phyloP scores from a whole-genome alignment of 2,797 vertebrate species.

The Clarias platycephalus region DNA sequence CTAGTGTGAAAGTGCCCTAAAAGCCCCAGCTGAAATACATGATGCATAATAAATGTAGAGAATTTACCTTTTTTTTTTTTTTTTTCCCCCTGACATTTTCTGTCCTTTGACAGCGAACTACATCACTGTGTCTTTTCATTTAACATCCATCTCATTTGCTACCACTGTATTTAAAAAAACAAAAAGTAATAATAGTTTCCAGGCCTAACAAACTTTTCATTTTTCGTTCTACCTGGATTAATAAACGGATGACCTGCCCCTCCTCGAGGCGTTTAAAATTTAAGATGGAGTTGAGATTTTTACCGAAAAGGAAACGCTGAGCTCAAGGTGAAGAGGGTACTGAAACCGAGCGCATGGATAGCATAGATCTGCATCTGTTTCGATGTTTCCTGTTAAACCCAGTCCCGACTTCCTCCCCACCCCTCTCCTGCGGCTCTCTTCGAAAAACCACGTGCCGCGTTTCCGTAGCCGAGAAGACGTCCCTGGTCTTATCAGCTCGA shows the following conservation, averaged over 20 bases:
- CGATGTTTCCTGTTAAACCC: conserved; percentile 33
- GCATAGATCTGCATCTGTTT: conserved; percentile 36
- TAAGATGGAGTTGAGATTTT: conserved; percentile 5
- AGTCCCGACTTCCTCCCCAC: conserved; percentile 34
- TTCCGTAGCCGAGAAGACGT: background rate
- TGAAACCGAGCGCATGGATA: background rate
- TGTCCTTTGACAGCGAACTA: no score
- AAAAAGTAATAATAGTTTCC: background rate
- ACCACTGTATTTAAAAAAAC: no score
- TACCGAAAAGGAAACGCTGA: background rate
- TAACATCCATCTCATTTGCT: no score
- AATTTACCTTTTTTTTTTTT: no score
- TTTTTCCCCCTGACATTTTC: no score
- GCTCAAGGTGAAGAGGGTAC: conserved; percentile 6
- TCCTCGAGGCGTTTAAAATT: background rate
- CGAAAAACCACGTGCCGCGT: background rate
- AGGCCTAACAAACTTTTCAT: background rate
- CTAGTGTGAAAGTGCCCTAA: no score
- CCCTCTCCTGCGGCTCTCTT: background rate
- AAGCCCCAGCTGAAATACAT: no score
- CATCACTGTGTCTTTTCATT: no score
- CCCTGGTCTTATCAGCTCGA: background rate
- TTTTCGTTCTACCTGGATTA: background rate
- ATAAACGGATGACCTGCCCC: conserved; percentile 3
- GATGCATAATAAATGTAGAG: no score